Conservation (phyloP, 2,797 vertebrate species). For the Anniella stebbinsi region DNA sequence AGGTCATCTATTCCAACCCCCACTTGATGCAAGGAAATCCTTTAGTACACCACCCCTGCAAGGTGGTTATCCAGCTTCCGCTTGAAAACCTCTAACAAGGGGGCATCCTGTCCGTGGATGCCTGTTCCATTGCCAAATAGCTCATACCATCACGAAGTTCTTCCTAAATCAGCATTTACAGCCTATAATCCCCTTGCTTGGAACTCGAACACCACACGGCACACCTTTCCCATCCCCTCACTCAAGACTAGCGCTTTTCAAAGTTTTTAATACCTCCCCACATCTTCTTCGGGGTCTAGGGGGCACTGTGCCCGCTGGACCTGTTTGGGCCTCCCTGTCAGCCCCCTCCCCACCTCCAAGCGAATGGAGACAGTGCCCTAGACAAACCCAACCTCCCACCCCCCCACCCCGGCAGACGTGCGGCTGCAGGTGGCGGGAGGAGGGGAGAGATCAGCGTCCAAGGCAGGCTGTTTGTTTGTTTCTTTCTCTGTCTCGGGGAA, state of each 20-base stretch:
- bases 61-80: too few relatives aligned
- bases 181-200: not conserved
- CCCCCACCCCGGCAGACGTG: not conserved
- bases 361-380: not conserved
- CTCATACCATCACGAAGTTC: too few relatives aligned
- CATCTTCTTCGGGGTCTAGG: not conserved
- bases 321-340: too few relatives aligned
- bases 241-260: not conserved
- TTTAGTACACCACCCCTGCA: too few relatives aligned
- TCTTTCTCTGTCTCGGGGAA: not conserved
- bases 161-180: not conserved
- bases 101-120: too few relatives aligned
- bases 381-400: not conserved
- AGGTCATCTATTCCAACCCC: too few relatives aligned
- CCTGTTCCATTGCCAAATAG: too few relatives aligned
- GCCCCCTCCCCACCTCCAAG: too few relatives aligned
- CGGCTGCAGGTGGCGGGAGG: not conserved
- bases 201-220: not conserved
- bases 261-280: not conserved
- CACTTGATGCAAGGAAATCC: too few relatives aligned
- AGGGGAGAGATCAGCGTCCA: not conserved
- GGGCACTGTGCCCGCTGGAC: not conserved
- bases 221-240: not conserved
- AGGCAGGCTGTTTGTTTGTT: not conserved
- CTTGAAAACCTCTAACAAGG: too few relatives aligned